Evolutionary conservation across 2,113 vertebrate species (phyloP), one percentile per base, ranked within the genome.

Genomic region (Otus sunia): DNA sequence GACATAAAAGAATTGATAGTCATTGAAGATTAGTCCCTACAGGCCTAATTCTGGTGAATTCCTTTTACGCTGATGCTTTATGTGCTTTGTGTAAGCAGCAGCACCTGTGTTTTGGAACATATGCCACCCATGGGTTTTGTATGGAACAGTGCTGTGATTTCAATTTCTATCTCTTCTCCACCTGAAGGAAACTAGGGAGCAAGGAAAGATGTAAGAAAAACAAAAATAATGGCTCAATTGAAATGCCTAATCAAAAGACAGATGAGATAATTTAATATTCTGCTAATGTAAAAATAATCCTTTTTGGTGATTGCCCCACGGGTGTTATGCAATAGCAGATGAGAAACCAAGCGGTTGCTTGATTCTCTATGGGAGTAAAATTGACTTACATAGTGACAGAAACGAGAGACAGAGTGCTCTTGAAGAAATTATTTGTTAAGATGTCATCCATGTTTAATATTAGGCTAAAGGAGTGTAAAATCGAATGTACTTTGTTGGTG

Each of bases 51-150:
- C 29, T 6, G 2, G 21, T 32, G n/a, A 90, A 50, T 76, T 75
- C n/a, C 11, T 68, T 76, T 92, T 73, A 30, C 37, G 20, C 9
- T 1, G 0, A 21, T 0, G 0, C 10, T 52, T 79, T 49, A 2
- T 2, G 7, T 6, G 22, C 17, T 80, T 26, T 62, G 26, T 6
- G 29, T 39, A 53, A 87, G 49, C 4, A 0, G 26, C 41, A 88
- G 20, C 45, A 81, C 29, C 21, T 81, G 18, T 59, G 50, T 50
- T 75, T 86, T 84, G 50, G 25, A 69, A 32, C 11, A 37, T 12
- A 8, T 7, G 10, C n/a, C 22, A 41, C n/a, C 25, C 20, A 2
- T 30, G 52, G 56, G 34, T 49, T 91, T 69, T 63, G 37, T 36
- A 19, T 17, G 64, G 27, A 89, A 27, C 9, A 25, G 45, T 63